Evolutionary conservation across 2,797 vertebrate genomes (phyloP).

Genomic region (Scolopax bukidnonensis): DNA sequence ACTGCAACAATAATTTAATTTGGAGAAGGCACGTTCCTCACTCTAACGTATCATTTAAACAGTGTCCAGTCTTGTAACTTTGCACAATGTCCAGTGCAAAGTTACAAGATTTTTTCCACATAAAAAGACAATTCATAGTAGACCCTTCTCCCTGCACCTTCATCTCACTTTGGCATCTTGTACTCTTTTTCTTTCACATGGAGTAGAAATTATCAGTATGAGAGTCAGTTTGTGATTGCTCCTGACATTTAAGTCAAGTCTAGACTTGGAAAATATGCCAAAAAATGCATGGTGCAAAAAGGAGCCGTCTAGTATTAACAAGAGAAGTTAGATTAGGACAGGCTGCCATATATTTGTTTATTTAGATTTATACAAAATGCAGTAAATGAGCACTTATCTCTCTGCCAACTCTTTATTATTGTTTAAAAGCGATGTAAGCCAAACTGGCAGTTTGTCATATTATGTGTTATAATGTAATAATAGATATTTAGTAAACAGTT

Average conservation of each 20-base stretch:
- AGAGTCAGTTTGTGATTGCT: background rate
- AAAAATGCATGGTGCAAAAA: background rate
- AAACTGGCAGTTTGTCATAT: constrained; percentile 51
- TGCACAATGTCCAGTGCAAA: background rate
- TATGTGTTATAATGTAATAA: constrained; percentile 33
- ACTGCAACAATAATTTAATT: background rate
- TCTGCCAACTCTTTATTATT: constrained; percentile 43
- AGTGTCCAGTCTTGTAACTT: background rate
- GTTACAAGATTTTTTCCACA: background rate
- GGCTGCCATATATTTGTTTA: background rate
- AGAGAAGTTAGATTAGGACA: constrained; percentile 3
- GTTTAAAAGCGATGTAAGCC: constrained; percentile 45
- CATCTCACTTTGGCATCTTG: background rate
- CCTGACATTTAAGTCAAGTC: background rate
- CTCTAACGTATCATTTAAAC: background rate
- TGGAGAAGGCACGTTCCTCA: background rate
- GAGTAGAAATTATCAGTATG: background rate
- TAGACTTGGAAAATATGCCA: background rate
- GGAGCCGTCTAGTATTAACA: background rate
- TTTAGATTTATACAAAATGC: constrained; percentile 29
- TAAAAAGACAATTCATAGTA: background rate
- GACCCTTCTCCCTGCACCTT: background rate
- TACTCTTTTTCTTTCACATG: background rate
- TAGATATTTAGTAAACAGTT: constrained; percentile 65
- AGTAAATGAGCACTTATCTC: constrained; percentile 21